Evolutionary conservation across 2,888 invertebrate species (phyloP), one percentile per base, ranked within the genome.

Genomic region (Oscheius sp.): DNA sequence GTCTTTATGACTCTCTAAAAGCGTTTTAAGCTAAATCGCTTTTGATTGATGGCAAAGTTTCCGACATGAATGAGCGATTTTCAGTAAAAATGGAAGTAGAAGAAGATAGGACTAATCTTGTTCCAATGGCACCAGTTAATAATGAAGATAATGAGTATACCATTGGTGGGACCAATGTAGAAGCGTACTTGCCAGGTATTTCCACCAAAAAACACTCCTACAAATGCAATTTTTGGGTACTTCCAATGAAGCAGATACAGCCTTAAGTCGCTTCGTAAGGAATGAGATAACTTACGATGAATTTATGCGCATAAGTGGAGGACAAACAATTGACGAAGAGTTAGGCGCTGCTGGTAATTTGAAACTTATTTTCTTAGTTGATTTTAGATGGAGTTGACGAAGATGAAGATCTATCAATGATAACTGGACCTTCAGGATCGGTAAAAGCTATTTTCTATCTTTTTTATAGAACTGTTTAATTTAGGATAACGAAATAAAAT

Each of bases 261-360:
- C 29, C 3, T 25, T 68, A 15, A 33, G 50, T 33, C 69, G 52
- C 48, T 78, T 76, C 66, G 73, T 75, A 74, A 57, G 71, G 42
- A 71, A 71, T 29, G 76, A 76, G 23, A 71, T 75, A 31, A 66
- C 72, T 33, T 79, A 79, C 63, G 72, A 81, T 61, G 76, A 81
- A 29, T 79, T 78, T 61, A 79, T 81, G 79, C 50, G 71, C n/a
- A 53, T 71, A 2, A 76, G 72, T 23, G 79, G 80, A n/a, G 80
- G 80, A 25, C 72, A 71, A 50, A 76, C 78, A 3, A 58, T 80
- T 12, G 69, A 71, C 39, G 78, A 80, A 48, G 79, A 80, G 55
- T 8, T 71, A 39, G 55, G 48, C 45, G 34, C 48, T 8, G 46
- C 46, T 17, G 61, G 61, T 61, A 45, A 12, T 20, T 2, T 12